phyloP scores from a whole-genome alignment of 1,140 invertebrate species.

The Monochamus saltuarius region DNA sequence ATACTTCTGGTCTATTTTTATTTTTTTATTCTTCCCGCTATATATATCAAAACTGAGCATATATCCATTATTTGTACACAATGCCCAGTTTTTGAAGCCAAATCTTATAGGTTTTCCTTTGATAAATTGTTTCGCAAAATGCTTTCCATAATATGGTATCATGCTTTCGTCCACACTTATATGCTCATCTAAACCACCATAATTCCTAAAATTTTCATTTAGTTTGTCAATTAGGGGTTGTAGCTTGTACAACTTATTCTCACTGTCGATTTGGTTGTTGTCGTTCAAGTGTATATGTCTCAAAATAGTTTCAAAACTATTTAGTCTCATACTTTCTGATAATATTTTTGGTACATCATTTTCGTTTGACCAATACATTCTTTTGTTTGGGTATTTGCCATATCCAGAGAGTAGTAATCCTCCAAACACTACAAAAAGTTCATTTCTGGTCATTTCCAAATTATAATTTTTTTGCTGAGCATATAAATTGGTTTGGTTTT shows the following conservation, averaged over 20 bases:
- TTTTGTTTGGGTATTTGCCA: slow-evolving; percentile 32
- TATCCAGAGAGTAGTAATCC: slow-evolving; percentile 33
- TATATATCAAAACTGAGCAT: slow-evolving; percentile 24
- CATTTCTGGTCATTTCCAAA: slow-evolving; percentile 12
- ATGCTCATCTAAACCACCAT: slow-evolving; percentile 20
- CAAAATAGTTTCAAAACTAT: slow-evolving; percentile 35
- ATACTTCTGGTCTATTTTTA: too few relatives aligned
- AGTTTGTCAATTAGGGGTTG: slow-evolving; percentile 27
- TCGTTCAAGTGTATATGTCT: slow-evolving; percentile 29
- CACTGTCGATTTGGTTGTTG: slow-evolving; percentile 10
- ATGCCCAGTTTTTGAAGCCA: slow-evolving; percentile 33
- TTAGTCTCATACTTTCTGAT: slow-evolving; percentile 27
- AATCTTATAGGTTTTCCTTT: slow-evolving; percentile 32
- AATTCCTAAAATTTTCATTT: slow-evolving; percentile 24
- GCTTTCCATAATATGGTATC: slow-evolving; percentile 33
- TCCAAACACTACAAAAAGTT: slow-evolving; percentile 32
- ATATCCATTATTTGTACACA: slow-evolving; percentile 24
- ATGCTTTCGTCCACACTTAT: slow-evolving; percentile 20
- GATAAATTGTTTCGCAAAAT: slow-evolving; percentile 33
- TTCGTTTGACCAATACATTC: slow-evolving; percentile 25
- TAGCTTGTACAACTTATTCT: slow-evolving; percentile 30
- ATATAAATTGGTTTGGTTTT: slow-evolving; percentile 14
- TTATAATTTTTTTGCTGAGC: slow-evolving; percentile 13
- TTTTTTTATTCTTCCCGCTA: slow-evolving; percentile 4
- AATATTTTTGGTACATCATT: slow-evolving; percentile 31